These are phyloP conservation scores for Dermatemys mawii DNA, from an alignment of 2,113 vertebrate genomes.

Conservation along the genomic window DNA sequence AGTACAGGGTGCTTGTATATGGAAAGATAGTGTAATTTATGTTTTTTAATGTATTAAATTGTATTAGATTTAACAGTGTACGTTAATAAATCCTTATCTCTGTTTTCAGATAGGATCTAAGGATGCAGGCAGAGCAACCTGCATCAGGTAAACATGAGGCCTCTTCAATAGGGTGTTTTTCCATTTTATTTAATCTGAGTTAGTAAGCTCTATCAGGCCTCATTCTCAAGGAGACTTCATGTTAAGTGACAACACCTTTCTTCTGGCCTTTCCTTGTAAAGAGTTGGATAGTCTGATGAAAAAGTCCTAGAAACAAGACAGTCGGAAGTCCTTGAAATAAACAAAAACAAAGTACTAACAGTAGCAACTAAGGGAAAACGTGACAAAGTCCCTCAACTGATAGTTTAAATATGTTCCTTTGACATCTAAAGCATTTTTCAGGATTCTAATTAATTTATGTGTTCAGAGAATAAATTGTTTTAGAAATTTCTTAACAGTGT, in stretches of 20 bases:
- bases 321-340: not conserved
- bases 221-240: not conserved
- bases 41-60: not conserved
- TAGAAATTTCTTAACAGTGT: not conserved
- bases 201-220: not conserved
- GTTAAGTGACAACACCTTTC: not conserved
- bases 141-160: accelerated
- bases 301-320: not conserved
- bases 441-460: not conserved
- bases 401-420: not conserved
- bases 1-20: accelerated
- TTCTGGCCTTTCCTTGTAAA: not conserved
- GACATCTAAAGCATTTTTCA: not conserved
- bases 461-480: not conserved
- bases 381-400: not conserved
- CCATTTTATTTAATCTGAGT: not conserved
- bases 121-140: not conserved
- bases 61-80: accelerated
- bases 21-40: accelerated
- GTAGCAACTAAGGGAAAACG: not conserved
- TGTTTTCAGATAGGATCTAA: not conserved
- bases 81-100: not conserved
- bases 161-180: not conserved
- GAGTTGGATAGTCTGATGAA: not conserved
- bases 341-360: not conserved